A percentile compares a stretch with the other conserved stretches of the same genome.
phyloP scores from a whole-genome alignment of 2,113 vertebrate genomes.

The Takifugu flavidus region DNA sequence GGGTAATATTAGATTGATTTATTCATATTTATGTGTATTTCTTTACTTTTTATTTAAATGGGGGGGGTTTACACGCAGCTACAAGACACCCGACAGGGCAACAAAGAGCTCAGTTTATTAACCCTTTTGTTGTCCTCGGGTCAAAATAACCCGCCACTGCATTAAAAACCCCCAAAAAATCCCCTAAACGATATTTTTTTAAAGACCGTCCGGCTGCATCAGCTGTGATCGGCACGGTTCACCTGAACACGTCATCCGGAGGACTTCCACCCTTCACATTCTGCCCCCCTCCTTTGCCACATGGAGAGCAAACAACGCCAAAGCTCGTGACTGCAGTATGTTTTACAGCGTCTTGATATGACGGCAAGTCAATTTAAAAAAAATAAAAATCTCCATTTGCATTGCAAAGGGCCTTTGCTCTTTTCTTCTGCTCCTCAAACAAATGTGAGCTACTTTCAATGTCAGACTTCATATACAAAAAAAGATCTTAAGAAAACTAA shows the following conservation, averaged over 20 bases:
- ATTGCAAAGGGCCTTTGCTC: slow-evolving; percentile 66
- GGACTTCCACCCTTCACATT: too few species aligned
- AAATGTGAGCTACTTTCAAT: slow-evolving; percentile 61
- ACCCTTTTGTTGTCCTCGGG: too few species aligned
- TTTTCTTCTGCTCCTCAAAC: slow-evolving; percentile 39
- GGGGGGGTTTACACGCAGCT: too few species aligned
- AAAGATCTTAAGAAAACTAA: slow-evolving; percentile 60
- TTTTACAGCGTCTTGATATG: slow-evolving; percentile 36
- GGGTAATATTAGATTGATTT: neutral
- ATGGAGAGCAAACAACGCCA: neutral
- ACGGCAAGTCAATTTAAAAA: slow-evolving; percentile 26
- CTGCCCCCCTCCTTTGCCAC: too few species aligned
- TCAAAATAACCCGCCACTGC: too few species aligned
- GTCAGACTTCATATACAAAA: slow-evolving; percentile 45
- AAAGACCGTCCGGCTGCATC: too few species aligned
- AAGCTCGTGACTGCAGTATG: slow-evolving; percentile 10
- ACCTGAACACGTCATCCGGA: too few species aligned
- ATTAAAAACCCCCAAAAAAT: too few species aligned
- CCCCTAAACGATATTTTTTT: too few species aligned
- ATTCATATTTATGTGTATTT: neutral
- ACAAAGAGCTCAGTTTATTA: too few species aligned
- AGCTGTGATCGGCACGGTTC: too few species aligned
- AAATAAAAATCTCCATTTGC: slow-evolving; percentile 53
- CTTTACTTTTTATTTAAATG: neutral
- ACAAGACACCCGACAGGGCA: too few species aligned